These are phyloP conservation scores for Andrena bicolor DNA, from an alignment of 2,888 invertebrate species.

Conservation along the genomic window DNA sequence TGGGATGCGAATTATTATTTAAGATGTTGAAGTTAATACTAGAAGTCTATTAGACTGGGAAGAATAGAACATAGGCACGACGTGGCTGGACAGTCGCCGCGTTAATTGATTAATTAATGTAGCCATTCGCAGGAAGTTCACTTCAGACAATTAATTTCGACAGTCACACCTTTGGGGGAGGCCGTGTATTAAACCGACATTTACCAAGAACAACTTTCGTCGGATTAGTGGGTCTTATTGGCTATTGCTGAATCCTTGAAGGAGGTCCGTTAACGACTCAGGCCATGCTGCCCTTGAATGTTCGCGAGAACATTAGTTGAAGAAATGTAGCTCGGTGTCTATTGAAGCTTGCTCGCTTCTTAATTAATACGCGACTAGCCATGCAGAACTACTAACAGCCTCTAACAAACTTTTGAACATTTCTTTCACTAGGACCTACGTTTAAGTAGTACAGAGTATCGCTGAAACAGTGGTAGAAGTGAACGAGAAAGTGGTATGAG, in stretches of 20 bases:
- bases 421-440: background rate
- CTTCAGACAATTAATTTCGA: background rate
- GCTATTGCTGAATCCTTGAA: slow-evolving; percentile 8
- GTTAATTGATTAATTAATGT: background rate
- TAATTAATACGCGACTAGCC: too few relatives aligned
- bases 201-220: slow-evolving; percentile 25
- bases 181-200: slow-evolving; percentile 17
- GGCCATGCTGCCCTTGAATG: background rate
- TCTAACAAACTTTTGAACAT: background rate
- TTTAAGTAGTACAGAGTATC: background rate
- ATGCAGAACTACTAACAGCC: too few relatives aligned
- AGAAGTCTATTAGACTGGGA: too few relatives aligned
- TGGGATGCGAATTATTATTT: too few relatives aligned
- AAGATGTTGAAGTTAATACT: too few relatives aligned
- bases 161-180: background rate
- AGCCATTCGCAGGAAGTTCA: background rate
- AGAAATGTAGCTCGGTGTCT: background rate
- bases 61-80: too few relatives aligned
- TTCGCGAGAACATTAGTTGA: slow-evolving; percentile 5
- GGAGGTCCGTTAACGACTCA: slow-evolving; percentile 29
- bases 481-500: background rate
- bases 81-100: background rate
- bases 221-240: slow-evolving; percentile 26
- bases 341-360: too few relatives aligned
- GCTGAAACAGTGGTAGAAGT: background rate